These are phyloP conservation scores for Pyrrhia umbra DNA, from an alignment of 2,888 invertebrate genomes.

Conservation along the genomic window DNA sequence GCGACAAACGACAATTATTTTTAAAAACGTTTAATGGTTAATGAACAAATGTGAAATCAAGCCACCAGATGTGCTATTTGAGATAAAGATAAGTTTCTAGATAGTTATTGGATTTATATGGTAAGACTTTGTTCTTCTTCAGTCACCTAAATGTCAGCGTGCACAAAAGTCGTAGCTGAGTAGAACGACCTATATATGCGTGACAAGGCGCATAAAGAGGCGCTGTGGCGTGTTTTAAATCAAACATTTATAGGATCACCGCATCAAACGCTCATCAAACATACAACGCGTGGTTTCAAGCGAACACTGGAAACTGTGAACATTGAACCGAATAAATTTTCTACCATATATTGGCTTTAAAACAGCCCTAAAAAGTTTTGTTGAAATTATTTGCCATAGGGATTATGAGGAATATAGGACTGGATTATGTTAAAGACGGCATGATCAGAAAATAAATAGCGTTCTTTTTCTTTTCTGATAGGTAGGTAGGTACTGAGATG, in stretches of 20 bases:
- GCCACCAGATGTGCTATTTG: too few relatives aligned
- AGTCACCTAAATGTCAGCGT: slow-evolving; percentile 5
- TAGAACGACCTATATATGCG: slow-evolving; percentile 18
- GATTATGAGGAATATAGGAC: too few relatives aligned
- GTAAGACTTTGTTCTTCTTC: not conserved
- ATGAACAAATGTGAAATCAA: too few relatives aligned
- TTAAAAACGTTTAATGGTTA: too few relatives aligned
- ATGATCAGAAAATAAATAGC: too few relatives aligned
- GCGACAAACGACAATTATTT: too few relatives aligned
- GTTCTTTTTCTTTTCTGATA: too few relatives aligned
- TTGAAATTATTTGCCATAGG: too few relatives aligned
- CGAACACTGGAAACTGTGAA: slow-evolving; percentile 3
- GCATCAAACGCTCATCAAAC: slow-evolving; percentile 34
- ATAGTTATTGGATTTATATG: too few relatives aligned
- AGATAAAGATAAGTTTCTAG: too few relatives aligned
- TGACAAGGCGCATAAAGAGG: slow-evolving; percentile 6
- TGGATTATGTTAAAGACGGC: too few relatives aligned
- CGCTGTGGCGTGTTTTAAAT: slow-evolving; percentile 20
- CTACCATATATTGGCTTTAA: not conserved
- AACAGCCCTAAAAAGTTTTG: too few relatives aligned
- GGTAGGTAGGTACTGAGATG: not conserved
- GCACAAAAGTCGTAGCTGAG: slow-evolving; percentile 19
- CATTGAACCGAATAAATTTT: slow-evolving; percentile 1
- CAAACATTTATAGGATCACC: slow-evolving; percentile 37
- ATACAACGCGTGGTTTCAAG: slow-evolving; percentile 14